phyloP scores from a whole-genome alignment of 2,113 vertebrate genomes.

The Eurypyga helias region DNA sequence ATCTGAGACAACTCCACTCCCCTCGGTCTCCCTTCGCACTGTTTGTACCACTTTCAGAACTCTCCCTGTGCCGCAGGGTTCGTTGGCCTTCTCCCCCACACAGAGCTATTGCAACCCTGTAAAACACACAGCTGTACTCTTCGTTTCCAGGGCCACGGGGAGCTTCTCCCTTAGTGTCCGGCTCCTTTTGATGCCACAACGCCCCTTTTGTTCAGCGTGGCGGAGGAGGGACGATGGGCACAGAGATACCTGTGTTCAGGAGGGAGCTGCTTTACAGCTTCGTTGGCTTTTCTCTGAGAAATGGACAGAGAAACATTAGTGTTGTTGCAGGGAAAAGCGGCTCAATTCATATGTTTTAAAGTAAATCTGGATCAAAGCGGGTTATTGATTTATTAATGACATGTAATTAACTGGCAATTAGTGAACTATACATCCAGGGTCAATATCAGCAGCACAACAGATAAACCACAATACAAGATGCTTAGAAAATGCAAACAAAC shows the following conservation, averaged over 20 bases:
- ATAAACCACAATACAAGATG: neutral
- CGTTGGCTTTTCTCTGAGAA: neutral
- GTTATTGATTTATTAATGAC: conserved; percentile 18
- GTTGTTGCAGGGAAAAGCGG: neutral
- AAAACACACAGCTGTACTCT: neutral
- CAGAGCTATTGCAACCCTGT: neutral
- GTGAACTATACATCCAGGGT: neutral
- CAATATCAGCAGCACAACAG: neutral
- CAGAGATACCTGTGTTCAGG: neutral
- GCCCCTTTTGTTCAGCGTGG: fast-evolving
- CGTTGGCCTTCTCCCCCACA: neutral
- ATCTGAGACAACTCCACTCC: neutral
- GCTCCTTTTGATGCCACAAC: neutral
- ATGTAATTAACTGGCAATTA: conserved; percentile 16
- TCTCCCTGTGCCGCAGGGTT: neutral
- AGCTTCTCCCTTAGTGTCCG: neutral
- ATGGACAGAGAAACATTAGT: neutral
- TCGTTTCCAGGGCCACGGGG: neutral
- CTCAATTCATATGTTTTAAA: neutral
- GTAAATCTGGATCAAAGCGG: conserved; percentile 11
- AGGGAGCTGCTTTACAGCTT: neutral
- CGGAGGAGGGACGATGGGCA: fast-evolving
- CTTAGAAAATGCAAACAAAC: neutral
- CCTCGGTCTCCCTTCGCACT: neutral
- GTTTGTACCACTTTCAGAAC: neutral